Evolutionary conservation across 2,888 invertebrate species (phyloP), one percentile per base, ranked within the genome.

Genomic region (Nycteola revayana): DNA sequence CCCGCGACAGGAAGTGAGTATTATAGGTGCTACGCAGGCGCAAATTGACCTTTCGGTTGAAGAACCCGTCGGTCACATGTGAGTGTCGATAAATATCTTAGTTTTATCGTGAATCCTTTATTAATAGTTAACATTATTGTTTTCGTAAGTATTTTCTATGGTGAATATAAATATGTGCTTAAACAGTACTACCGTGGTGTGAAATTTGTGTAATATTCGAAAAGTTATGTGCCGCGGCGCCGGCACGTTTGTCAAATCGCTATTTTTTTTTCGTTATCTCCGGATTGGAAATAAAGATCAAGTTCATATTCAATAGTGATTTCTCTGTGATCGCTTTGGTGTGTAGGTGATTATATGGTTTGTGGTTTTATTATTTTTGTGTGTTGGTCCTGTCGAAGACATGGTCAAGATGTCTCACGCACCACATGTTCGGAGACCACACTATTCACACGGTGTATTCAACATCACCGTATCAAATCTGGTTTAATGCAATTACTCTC

Each of bases 61-160:
- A 94, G 93, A 93, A 93, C 93, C 94, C 94, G 94, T 94, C 94
- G 94, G 93, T 93, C 94, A 94, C 94, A 95, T 94, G 95, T 95
- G 94, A 95, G 94, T 95, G 93, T 90, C 87, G 88, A 88, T 89
- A 87, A 88, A 88, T 88, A 89, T 86, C 79, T 76, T 79, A 79
- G 71, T 89, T 88, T 89, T 87, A 84, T 69, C 68, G 86, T 78
- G 80, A 78, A 77, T 77, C 74, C 76, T 60, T 72, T 76, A 69
- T 71, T 69, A 75, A 77, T 79, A 76, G 70, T 79, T 70, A 59
- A 74, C 67, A 66, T 74, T 73, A 75, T 68, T 70, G 70, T 76
- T 87, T 86, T 86, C 60, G 89, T 89, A 85, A 90, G 89, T 89
- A 88, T 84, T 81, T 78, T 68, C 51, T 61, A 70, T 74, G 69